These are phyloP conservation scores for Azemiops feae DNA, from an alignment of 2,113 vertebrate species.

Conservation along the genomic window DNA sequence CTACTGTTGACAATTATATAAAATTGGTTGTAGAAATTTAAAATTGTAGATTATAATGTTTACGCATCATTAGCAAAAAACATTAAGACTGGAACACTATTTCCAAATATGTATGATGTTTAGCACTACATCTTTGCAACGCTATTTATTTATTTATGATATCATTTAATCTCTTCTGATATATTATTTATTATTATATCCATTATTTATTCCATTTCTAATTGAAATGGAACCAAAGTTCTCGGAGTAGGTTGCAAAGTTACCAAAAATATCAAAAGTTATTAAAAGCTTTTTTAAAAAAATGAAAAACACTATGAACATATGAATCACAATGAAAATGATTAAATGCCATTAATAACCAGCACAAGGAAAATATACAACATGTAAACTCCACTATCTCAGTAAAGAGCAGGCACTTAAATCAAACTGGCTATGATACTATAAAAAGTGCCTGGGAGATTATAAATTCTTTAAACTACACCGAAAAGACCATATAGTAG, in stretches of 20 bases:
- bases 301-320: neutral
- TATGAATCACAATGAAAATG: neutral
- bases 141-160: neutral
- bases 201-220: neutral
- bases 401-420: neutral
- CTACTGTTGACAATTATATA: conserved; percentile 17
- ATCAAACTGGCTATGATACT: neutral
- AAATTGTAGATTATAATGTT: neutral
- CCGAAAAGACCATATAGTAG: neutral
- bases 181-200: neutral
- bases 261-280: neutral
- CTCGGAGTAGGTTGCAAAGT: neutral
- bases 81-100: neutral
- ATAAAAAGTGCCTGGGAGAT: neutral
- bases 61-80: neutral
- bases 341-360: neutral
- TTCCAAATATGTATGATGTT: neutral
- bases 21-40: neutral
- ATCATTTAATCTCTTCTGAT: neutral
- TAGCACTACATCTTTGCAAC: neutral
- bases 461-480: neutral
- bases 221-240: neutral
- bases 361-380: neutral
- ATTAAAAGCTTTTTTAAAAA: neutral
- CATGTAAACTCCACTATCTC: neutral